Evolutionary conservation across 2,797 vertebrate species (phyloP).

Genomic region (Adelosebastes latens): DNA sequence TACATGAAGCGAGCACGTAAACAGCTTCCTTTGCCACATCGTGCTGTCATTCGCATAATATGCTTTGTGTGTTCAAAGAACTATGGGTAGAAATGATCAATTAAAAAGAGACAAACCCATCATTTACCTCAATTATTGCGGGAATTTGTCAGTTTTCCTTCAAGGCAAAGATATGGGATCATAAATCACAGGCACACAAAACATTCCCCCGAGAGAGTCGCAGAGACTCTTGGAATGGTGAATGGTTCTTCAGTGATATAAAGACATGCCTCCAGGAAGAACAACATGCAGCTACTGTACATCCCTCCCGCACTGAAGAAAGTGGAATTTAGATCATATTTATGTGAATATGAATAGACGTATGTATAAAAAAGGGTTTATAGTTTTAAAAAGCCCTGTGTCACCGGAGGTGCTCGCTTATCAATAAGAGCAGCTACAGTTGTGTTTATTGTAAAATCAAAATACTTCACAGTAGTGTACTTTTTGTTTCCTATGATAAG

Average conservation of each 20-base stretch:
- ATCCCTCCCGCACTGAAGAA: slow-evolving; percentile 26
- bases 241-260: slow-evolving; percentile 65
- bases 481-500: background rate
- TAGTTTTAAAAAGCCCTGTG: slow-evolving; percentile 29
- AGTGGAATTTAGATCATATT: slow-evolving; percentile 55
- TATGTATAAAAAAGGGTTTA: slow-evolving; percentile 49
- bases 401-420: slow-evolving; percentile 28
- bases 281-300: slow-evolving; percentile 41
- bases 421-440: background rate
- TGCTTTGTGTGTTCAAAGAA: slow-evolving; percentile 27
- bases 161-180: slow-evolving; percentile 53
- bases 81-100: slow-evolving; percentile 43
- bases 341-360: slow-evolving; percentile 58
- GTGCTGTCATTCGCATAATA: background rate
- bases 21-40: background rate
- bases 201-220: slow-evolving; percentile 54
- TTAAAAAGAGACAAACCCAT: slow-evolving; percentile 63
- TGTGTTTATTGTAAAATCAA: slow-evolving; percentile 17
- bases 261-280: slow-evolving; percentile 61
- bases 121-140: slow-evolving; percentile 80
- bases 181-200: slow-evolving; percentile 77
- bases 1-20: background rate
- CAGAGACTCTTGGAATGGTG: slow-evolving; percentile 53
- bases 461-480: background rate
- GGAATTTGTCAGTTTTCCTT: slow-evolving; percentile 73